Evolutionary conservation across 2,888 invertebrate genomes (phyloP).

Genomic region (Patella ulyssiponensis): DNA sequence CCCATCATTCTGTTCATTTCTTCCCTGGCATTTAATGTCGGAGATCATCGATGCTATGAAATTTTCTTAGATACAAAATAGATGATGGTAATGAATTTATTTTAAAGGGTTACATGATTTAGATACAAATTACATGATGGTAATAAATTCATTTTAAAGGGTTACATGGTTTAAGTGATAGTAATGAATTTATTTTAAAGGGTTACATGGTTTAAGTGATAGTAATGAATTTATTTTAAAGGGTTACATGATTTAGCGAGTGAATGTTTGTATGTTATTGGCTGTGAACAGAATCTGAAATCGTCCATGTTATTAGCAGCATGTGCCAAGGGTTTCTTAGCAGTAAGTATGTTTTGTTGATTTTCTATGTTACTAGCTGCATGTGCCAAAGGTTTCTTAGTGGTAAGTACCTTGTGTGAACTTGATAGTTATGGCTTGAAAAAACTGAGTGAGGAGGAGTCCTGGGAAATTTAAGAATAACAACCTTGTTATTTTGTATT

Average conservation of each 20-base stretch:
- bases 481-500: too few relatives aligned
- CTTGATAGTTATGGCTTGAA: too few relatives aligned
- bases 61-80: too few relatives aligned
- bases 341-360: too few relatives aligned
- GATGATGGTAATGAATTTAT: too few relatives aligned
- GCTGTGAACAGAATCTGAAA: conserved; percentile 59
- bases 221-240: conserved; percentile 34
- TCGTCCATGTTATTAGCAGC: conserved; percentile 62
- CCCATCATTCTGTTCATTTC: too few relatives aligned
- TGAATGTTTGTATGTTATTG: conserved; percentile 64
- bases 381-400: conserved; percentile 54
- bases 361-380: conserved; percentile 62
- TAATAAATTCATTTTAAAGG: conserved; percentile 44
- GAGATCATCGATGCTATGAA: too few relatives aligned
- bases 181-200: conserved; percentile 42
- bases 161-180: conserved; percentile 56
- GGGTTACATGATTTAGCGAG: conserved; percentile 60
- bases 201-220: conserved; percentile 56
- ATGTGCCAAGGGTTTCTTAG: conserved; percentile 55
- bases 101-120: too few relatives aligned
- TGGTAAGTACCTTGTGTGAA: conserved; percentile 43
- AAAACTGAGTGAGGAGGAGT: too few relatives aligned
- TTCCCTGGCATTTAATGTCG: neutral
- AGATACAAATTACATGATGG: too few relatives aligned
- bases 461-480: neutral